These are phyloP conservation scores for Acanthosepion esculentum DNA, from an alignment of 2,888 invertebrate species.

Conservation along the genomic window DNA sequence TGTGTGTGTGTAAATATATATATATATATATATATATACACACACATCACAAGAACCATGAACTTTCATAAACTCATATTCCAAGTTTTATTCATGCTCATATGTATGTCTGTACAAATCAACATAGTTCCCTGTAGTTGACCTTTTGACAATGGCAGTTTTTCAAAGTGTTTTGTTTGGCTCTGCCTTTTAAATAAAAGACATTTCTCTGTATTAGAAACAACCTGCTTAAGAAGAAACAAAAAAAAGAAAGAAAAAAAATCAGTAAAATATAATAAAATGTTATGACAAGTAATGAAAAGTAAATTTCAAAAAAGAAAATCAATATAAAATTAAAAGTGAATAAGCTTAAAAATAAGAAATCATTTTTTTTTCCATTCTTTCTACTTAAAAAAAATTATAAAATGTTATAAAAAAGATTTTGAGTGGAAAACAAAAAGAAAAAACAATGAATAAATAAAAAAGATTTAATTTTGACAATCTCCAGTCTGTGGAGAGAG, in stretches of 20 bases:
- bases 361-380: neutral
- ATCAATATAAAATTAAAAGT: neutral
- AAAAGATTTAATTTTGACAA: neutral
- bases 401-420: neutral
- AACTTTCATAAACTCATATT: neutral
- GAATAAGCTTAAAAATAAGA: neutral
- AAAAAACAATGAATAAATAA: neutral
- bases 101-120: neutral
- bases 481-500: neutral
- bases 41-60: neutral
- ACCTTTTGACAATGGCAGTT: slow-evolving; percentile 4
- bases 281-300: neutral
- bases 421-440: neutral
- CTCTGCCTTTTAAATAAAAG: neutral
- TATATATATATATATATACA: neutral
- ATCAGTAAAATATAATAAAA: neutral
- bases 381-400: neutral
- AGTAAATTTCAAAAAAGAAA: neutral
- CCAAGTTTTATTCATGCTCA: neutral
- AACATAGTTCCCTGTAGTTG: neutral
- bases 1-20: too few relatives aligned
- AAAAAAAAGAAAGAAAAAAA: neutral
- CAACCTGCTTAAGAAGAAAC: neutral
- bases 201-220: neutral
- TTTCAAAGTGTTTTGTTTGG: slow-evolving; percentile 5